Evolutionary conservation across 2,113 vertebrate species (phyloP).

Genomic region (Antechinus flavipes): DNA sequence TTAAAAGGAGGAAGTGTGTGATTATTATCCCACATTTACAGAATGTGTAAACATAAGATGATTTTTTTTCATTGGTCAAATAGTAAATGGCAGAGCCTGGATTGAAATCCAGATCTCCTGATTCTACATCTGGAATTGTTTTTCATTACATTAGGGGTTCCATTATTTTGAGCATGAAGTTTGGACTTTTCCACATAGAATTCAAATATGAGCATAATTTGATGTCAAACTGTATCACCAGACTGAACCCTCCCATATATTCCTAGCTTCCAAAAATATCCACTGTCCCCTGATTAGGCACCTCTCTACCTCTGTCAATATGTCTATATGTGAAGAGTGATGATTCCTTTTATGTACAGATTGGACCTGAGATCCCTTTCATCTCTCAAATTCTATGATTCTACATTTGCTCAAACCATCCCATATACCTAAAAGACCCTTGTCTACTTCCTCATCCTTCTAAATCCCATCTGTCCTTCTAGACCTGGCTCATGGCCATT

Average conservation of each 20-base stretch:
- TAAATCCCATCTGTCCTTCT: not conserved
- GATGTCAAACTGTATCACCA: not conserved
- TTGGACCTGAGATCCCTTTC: not conserved
- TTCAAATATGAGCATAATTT: not conserved
- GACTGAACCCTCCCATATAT: not conserved
- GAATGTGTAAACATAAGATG: not conserved
- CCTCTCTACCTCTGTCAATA: not conserved
- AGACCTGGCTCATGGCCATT: not conserved
- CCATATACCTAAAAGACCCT: not conserved
- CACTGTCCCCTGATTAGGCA: not conserved
- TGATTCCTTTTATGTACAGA: not conserved
- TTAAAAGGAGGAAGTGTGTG: not conserved
- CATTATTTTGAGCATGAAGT: not conserved
- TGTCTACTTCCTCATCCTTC: not conserved
- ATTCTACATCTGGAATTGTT: not conserved
- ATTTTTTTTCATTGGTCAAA: not conserved
- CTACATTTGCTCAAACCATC: not conserved
- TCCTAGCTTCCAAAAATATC: not conserved
- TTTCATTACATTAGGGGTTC: not conserved
- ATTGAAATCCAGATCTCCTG: not conserved
- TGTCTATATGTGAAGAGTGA: not conserved
- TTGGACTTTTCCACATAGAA: not conserved
- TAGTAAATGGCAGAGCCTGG: not conserved
- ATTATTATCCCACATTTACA: not conserved
- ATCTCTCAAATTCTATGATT: not conserved